Conservation (phyloP, 92 coral and sea anemone genomes). For the Epizoanthus illoricatus region DNA sequence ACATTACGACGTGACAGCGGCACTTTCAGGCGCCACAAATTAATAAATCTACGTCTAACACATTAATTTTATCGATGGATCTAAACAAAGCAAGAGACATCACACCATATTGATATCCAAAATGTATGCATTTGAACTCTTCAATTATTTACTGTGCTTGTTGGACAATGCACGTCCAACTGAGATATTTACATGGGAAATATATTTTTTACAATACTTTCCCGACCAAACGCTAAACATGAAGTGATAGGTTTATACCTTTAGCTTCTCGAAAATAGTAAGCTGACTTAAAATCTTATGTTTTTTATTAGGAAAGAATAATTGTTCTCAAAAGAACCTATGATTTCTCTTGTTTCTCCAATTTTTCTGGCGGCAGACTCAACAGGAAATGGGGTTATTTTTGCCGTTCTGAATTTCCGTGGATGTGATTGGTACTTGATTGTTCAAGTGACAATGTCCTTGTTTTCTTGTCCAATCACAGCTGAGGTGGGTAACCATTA, state of each 20-base stretch:
- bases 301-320: not conserved
- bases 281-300: not conserved
- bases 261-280: not conserved
- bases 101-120: slow-evolving; percentile 47
- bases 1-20: slow-evolving; percentile 15
- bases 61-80: slow-evolving; percentile 28
- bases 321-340: not conserved
- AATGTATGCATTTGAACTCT: slow-evolving; percentile 47
- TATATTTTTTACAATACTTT: not conserved
- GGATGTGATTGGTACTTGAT: slow-evolving; percentile 25
- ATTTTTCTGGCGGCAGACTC: slow-evolving; percentile 3
- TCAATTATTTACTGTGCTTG: slow-evolving; percentile 60
- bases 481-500: slow-evolving; percentile 9
- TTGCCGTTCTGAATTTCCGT: slow-evolving; percentile 22
- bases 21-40: slow-evolving; percentile 1
- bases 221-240: not conserved
- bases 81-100: slow-evolving; percentile 5
- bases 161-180: slow-evolving; percentile 37
- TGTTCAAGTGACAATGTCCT: slow-evolving; percentile 19
- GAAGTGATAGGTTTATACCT: not conserved
- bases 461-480: slow-evolving; percentile 64
- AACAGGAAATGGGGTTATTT: slow-evolving; percentile 37
- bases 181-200: slow-evolving; percentile 19
- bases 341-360: not conserved
- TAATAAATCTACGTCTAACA: not conserved